Evolutionary conservation across 1,140 invertebrate genomes (phyloP), one percentile per base, ranked within the genome.

Genomic region (Magallana gigas): DNA sequence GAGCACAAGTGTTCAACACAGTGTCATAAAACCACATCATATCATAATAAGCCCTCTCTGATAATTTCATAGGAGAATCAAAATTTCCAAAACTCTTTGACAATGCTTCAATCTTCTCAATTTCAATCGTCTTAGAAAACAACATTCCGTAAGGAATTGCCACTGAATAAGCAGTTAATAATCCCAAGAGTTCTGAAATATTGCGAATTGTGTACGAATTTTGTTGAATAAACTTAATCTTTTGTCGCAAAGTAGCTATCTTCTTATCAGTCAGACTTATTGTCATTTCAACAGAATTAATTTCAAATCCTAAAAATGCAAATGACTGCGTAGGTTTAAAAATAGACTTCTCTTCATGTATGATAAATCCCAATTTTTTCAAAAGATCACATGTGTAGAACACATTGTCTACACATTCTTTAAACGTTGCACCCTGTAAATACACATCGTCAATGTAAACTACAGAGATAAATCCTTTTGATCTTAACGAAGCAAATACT

Each of bases 391-490:
- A 23, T 1, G 29, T 57, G 80, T 83, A 48, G 2, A 16, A 57
- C 68, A 87, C 60, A 62, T 87, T 87, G 23, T 59, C 14, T 58
- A 16, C 12, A 60, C 85, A 80, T 36, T 60, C 57, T 80, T 83
- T 57, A 23, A 48, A 83, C 48, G 57, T 57, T 14, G 29, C 29
- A 48, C 82, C 82, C 56, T 83, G 82, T 18, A 83, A 48, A 83
- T 83, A 83, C n/a, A 83, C 56, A 83, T 83, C 57, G n/a, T 83
- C 48, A 48, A 83, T 83, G 57, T 83, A 83, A 11, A 83, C n/a
- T n/a, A 83, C 82, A 57, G 82, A 83, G 56, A 83, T 11, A 48
- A 83, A 58, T 57, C 82, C 82, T n/a, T 83, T 57, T 57, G 82
- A 57, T 83, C 48, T 83, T 58, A 83, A 57, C 29, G 29, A 57